Conservation (phyloP, 2,797 vertebrate genomes). For the Pipistrellus pipistrellus region DNA sequence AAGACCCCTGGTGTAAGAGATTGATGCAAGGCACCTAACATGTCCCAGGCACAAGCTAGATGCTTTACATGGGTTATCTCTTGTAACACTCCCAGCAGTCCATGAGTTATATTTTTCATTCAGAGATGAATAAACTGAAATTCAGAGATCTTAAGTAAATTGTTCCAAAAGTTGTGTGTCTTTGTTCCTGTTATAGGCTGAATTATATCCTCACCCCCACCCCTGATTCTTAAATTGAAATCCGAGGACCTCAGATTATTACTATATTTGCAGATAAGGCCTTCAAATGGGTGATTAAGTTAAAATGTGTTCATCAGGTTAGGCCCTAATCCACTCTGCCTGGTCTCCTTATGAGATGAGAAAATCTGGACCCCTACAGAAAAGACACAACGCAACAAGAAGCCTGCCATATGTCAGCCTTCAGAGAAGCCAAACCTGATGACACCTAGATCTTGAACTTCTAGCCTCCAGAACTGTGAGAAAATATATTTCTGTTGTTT, state of each 20-base stretch:
- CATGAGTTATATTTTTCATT: neutral
- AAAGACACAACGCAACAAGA: neutral
- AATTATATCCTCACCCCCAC: neutral
- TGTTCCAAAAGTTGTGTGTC: neutral
- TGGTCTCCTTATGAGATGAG: neutral
- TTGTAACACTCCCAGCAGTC: neutral
- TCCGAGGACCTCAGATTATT: neutral
- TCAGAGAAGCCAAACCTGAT: neutral
- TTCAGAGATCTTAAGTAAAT: conserved; percentile 24
- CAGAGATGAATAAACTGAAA: conserved; percentile 18
- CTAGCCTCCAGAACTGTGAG: neutral
- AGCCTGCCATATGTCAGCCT: neutral
- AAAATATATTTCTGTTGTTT: neutral
- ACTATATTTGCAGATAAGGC: neutral
- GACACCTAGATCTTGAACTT: neutral
- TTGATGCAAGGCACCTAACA: neutral
- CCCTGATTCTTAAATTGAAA: neutral
- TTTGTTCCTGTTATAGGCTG: neutral
- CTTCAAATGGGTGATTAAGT: neutral
- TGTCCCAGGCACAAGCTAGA: neutral
- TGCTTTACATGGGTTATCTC: neutral
- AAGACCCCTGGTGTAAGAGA: neutral
- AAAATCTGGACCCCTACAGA: neutral
- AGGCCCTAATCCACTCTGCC: neutral
- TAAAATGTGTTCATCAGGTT: neutral